phyloP scores from a whole-genome alignment of 2,113 vertebrate species.

The Accipiter cooperii region DNA sequence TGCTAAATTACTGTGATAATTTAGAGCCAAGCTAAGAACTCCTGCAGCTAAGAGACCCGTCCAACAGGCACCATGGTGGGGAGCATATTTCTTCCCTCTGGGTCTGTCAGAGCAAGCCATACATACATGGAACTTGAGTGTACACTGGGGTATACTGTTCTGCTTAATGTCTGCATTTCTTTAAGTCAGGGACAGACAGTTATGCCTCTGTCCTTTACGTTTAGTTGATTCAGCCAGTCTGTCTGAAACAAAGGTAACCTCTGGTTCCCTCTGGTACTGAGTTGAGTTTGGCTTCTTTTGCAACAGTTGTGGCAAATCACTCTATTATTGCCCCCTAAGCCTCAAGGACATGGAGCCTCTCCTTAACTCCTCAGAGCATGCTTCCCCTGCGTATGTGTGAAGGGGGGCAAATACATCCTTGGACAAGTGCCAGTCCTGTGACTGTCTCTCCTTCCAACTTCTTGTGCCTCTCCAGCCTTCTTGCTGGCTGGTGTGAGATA shows the following conservation, averaged over 20 bases:
- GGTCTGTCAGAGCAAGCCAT: not conserved
- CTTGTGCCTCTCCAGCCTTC: too few species aligned
- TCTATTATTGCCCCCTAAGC: not conserved
- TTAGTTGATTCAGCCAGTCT: not conserved
- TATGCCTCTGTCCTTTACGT: not conserved
- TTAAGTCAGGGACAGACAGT: not conserved
- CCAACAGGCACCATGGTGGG: not conserved
- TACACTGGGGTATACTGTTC: not conserved
- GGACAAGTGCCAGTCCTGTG: fast-evolving
- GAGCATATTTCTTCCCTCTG: not conserved
- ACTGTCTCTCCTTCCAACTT: not conserved
- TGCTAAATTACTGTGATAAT: not conserved
- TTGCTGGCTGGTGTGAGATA: too few species aligned
- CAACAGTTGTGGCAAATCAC: not conserved
- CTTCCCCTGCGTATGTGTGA: too few species aligned
- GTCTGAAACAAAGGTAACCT: not conserved
- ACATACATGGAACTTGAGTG: not conserved
- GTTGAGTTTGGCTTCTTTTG: not conserved
- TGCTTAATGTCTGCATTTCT: not conserved
- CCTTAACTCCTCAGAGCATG: not conserved
- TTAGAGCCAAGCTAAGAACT: not conserved
- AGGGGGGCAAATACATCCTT: not conserved
- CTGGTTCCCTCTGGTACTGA: not conserved
- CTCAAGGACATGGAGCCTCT: not conserved
- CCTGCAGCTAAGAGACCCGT: not conserved